phyloP scores from a whole-genome alignment of 2,797 vertebrate species.

The Siniperca obscura region DNA sequence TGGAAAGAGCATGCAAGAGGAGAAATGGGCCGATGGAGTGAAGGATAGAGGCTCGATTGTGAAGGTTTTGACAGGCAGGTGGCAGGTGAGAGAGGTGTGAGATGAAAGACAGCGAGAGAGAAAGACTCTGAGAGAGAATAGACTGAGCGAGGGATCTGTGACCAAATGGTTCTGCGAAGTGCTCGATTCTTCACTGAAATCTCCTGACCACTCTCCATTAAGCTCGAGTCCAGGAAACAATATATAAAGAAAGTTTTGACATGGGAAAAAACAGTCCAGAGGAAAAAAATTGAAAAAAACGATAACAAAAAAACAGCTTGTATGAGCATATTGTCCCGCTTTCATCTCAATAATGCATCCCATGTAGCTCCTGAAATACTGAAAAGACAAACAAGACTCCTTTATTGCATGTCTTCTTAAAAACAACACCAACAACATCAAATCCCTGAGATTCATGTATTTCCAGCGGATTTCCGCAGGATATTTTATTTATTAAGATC shows the following conservation, averaged over 20 bases:
- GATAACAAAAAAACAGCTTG: conserved; percentile 11
- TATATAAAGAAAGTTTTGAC: conserved; percentile 64
- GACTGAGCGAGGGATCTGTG: conserved; percentile 63
- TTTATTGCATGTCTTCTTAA: conserved; percentile 71
- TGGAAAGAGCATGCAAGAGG: conserved; percentile 47
- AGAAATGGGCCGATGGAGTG: conserved; percentile 46
- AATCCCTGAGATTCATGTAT: conserved; percentile 62
- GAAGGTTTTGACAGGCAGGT: conserved; percentile 74
- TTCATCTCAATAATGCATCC: conserved; percentile 66
- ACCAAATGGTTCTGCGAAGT: conserved; percentile 67
- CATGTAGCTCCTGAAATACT: conserved; percentile 36
- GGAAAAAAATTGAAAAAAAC: conserved; percentile 5
- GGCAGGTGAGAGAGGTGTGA: conserved; percentile 72
- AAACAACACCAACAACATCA: conserved; percentile 24
- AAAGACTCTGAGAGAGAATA: conserved; percentile 38
- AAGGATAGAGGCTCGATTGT: conserved; percentile 74
- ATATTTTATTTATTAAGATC: conserved; percentile 75
- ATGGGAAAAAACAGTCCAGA: not conserved
- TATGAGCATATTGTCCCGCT: conserved; percentile 32
- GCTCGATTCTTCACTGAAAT: conserved; percentile 55
- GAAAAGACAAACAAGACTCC: conserved; percentile 42
- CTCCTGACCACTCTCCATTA: conserved; percentile 68
- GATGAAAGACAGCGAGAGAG: conserved; percentile 71
- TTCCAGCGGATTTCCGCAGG: conserved; percentile 53
- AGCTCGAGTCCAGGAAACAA: conserved; percentile 54